phyloP scores from a whole-genome alignment of 2,888 invertebrate genomes.

The Tineola bisselliella region DNA sequence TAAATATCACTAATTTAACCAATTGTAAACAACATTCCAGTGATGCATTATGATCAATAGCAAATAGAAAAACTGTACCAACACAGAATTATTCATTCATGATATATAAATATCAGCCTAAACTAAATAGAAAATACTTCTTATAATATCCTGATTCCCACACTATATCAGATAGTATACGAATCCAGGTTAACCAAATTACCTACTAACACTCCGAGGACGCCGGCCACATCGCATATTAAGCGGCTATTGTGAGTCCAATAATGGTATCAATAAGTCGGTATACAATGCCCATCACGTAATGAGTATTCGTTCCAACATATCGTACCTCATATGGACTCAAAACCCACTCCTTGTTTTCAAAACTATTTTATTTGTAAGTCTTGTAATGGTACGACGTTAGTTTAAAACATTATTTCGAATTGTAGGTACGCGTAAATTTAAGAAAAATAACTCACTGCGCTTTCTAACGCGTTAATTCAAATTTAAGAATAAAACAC shows the following conservation, averaged over 20 bases:
- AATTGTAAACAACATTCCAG: no score
- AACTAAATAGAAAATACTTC: no score
- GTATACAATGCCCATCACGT: slow-evolving; percentile 48
- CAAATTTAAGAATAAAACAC: not conserved
- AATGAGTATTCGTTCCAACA: slow-evolving; percentile 58
- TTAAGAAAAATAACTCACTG: not conserved
- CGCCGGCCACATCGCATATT: slow-evolving; percentile 39
- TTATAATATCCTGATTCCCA: not conserved
- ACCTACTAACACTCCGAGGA: slow-evolving; percentile 39
- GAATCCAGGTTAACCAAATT: slow-evolving; percentile 55
- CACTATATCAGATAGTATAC: not conserved
- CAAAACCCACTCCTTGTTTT: not conserved
- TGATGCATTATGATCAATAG: no score
- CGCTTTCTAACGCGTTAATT: not conserved
- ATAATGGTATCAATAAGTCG: not conserved
- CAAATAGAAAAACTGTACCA: no score
- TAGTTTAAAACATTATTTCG: no score
- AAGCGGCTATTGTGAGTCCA: slow-evolving; percentile 24
- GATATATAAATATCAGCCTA: no score
- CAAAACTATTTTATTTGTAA: not conserved
- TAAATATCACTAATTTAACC: no score
- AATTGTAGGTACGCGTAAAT: no score
- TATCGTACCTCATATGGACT: slow-evolving; percentile 25
- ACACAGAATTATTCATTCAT: no score
- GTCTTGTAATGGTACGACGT: not conserved